These are phyloP conservation scores for Crocallis elinguaria DNA, from an alignment of 2,888 invertebrate genomes.

Conservation along the genomic window DNA sequence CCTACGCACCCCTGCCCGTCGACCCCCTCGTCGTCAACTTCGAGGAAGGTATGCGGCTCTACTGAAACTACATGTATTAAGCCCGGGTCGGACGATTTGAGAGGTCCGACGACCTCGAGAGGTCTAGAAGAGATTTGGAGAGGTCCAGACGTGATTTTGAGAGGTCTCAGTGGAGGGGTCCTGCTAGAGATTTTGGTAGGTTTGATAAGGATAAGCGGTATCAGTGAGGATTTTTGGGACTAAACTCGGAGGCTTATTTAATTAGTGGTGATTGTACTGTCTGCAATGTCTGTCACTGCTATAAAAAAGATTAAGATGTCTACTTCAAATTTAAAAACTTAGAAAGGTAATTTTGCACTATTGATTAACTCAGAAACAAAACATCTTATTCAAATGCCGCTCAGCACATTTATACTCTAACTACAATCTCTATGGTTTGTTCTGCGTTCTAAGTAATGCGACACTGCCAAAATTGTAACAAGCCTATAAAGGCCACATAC, in stretches of 20 bases:
- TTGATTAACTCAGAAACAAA: too few relatives aligned
- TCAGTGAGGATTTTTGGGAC: constrained; percentile 4
- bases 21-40: constrained; percentile 91
- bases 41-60: constrained; percentile 93
- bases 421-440: too few relatives aligned
- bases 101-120: constrained; percentile 27
- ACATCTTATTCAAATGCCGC: too few relatives aligned
- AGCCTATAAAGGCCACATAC: too few relatives aligned
- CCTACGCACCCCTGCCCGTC: constrained; percentile 81
- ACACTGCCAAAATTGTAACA: too few relatives aligned
- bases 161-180: constrained; percentile 1
- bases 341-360: too few relatives aligned
- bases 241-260: constrained; percentile 1
- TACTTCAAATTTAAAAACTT: too few relatives aligned
- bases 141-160: neutral
- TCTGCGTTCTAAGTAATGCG: too few relatives aligned
- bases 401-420: too few relatives aligned
- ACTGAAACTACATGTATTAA: constrained; percentile 83
- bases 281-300: neutral
- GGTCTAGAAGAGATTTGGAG: neutral
- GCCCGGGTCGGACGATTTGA: constrained; percentile 58
- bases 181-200: neutral
- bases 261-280: neutral
- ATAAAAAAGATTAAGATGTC: neutral
- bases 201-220: constrained; percentile 10